Evolutionary conservation across 2,113 vertebrate genomes (phyloP).

Genomic region (Marcusenius ussheri): DNA sequence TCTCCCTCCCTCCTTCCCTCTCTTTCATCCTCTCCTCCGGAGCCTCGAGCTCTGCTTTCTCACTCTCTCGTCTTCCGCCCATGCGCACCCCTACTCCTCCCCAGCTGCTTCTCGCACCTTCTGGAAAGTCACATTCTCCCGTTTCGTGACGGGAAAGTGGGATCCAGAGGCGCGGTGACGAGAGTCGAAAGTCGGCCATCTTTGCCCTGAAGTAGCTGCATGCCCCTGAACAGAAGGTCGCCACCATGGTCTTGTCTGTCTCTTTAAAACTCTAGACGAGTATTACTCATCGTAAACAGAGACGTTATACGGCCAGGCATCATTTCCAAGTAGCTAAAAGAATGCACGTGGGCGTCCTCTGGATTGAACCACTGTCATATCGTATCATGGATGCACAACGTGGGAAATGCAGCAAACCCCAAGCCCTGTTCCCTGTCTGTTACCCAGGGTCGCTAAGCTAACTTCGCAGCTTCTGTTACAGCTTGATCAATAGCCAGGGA

Average conservation of each 20-base stretch:
- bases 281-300: background rate
- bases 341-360: background rate
- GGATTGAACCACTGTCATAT: background rate
- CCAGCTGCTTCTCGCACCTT: background rate
- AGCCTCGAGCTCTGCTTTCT: background rate
- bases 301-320: background rate
- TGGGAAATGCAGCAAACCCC: background rate
- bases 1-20: background rate
- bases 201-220: background rate
- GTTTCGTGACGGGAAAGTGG: background rate
- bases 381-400: background rate
- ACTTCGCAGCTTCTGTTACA: background rate
- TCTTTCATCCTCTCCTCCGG: background rate
- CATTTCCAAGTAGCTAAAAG: background rate
- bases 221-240: background rate
- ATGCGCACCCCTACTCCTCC: background rate
- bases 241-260: background rate
- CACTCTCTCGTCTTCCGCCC: background rate
- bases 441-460: background rate
- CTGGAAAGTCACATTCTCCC: background rate
- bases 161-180: background rate
- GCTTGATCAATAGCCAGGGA: constrained; percentile 1
- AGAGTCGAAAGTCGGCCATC: background rate
- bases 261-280: background rate
- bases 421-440: background rate